Evolutionary conservation across 2,888 invertebrate species (phyloP).

Genomic region (Sarcophaga caerulescens): DNA sequence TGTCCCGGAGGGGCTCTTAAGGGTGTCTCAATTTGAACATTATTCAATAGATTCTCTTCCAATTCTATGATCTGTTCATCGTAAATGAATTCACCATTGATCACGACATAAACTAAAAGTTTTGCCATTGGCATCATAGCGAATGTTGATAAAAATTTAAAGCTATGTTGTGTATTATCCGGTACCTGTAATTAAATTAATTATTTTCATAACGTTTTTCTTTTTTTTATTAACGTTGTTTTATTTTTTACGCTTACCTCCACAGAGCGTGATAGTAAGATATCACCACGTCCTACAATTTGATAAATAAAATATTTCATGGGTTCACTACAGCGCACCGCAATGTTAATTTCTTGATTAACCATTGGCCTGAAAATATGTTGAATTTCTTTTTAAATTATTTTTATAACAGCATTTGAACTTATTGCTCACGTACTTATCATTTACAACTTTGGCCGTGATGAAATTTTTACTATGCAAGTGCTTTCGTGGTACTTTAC

Average conservation of each 20-base stretch:
- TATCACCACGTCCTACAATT: conserved; percentile 92
- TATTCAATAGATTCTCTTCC: conserved; percentile 89
- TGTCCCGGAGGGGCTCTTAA: conserved; percentile 89
- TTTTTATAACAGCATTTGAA: background rate
- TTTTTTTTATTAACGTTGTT: background rate
- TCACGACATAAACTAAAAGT: conserved; percentile 90
- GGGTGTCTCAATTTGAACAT: conserved; percentile 87
- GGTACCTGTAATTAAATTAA: conserved; percentile 73
- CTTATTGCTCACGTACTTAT: conserved; percentile 79
- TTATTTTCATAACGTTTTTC: background rate
- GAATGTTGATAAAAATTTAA: conserved; percentile 86
- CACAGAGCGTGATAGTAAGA: conserved; percentile 89
- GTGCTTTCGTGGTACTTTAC: conserved; percentile 77
- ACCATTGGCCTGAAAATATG: conserved; percentile 82
- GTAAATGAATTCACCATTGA: conserved; percentile 90
- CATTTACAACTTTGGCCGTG: conserved; percentile 82
- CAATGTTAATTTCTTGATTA: conserved; percentile 88
- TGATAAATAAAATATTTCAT: conserved; percentile 90
- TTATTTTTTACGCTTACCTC: conserved; percentile 81
- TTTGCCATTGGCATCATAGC: conserved; percentile 93
- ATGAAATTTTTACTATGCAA: conserved; percentile 76
- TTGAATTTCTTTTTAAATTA: background rate
- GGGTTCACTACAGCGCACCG: conserved; percentile 89
- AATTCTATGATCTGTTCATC: conserved; percentile 93
- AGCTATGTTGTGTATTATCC: conserved; percentile 76